These are phyloP conservation scores for Portevinia maculata DNA, from an alignment of 2,888 invertebrate species.

Conservation along the genomic window DNA sequence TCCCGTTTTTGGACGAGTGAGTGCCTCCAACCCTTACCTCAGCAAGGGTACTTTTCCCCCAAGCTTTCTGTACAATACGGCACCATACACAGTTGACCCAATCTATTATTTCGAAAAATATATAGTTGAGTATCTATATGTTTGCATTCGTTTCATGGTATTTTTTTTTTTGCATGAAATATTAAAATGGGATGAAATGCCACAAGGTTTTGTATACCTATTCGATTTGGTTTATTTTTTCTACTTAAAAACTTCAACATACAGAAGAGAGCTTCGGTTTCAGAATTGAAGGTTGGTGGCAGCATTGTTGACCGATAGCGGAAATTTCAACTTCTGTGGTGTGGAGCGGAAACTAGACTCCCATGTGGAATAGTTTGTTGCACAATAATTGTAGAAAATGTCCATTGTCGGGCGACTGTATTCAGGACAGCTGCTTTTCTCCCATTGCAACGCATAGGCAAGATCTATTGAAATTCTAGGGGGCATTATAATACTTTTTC, in stretches of 20 bases:
- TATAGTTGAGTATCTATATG: conserved; percentile 40
- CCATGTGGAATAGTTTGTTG: conserved; percentile 42
- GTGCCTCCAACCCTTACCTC: conserved; percentile 17
- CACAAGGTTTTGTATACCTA: conserved; percentile 17
- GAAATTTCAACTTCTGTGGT: not conserved
- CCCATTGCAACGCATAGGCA: conserved; percentile 3
- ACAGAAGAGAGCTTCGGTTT: conserved; percentile 10
- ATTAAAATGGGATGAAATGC: conserved; percentile 68
- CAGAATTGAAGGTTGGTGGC: conserved; percentile 55
- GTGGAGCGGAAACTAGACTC: conserved; percentile 12
- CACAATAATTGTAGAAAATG: conserved; percentile 60
- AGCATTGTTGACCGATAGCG: conserved; percentile 59
- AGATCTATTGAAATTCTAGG: conserved; percentile 51
- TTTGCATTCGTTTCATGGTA: conserved; percentile 31
- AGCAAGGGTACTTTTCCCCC: not conserved
- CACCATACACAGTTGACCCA: conserved; percentile 60
- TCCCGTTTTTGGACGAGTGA: conserved; percentile 13
- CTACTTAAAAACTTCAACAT: conserved; percentile 20
- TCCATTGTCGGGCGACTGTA: conserved; percentile 51
- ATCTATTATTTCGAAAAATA: conserved; percentile 60
- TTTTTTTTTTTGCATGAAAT: conserved; percentile 65
- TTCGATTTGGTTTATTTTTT: conserved; percentile 37
- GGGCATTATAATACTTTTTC: conserved; percentile 13
- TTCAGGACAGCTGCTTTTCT: conserved; percentile 33
- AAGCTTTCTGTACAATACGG: conserved; percentile 33